These are phyloP conservation scores for Xenus cinereus DNA, from an alignment of 2,113 vertebrate species.

Conservation along the genomic window DNA sequence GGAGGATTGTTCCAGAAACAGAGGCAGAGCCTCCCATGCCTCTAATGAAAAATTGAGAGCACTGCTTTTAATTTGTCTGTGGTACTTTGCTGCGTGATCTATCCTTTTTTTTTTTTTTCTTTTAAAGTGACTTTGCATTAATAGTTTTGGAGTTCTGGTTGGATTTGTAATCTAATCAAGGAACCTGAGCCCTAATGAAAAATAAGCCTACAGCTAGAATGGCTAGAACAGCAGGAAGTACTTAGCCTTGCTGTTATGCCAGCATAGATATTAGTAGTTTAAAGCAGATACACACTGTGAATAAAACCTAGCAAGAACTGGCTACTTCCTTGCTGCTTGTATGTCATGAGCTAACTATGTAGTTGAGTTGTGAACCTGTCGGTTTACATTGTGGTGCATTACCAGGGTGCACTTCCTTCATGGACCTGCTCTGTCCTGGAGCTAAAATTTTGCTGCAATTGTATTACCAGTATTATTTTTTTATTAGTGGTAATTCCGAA, in stretches of 20 bases:
- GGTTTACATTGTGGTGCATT: not conserved
- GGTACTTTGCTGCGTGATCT: not conserved
- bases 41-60: not conserved
- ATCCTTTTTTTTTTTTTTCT: not conserved
- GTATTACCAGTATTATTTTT: not conserved
- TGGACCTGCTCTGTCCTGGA: not conserved
- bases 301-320: too few species aligned
- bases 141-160: not conserved
- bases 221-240: not conserved
- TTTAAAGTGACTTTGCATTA: not conserved
- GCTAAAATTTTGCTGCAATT: not conserved
- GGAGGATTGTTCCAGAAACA: conserved; percentile 20
- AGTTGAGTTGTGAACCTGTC: not conserved
- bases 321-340: too few species aligned
- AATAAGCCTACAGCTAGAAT: not conserved
- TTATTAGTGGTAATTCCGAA: not conserved
- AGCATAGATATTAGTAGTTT: not conserved
- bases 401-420: not conserved
- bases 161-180: conserved; percentile 12
- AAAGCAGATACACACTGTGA: not conserved
- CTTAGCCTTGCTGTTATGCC: not conserved
- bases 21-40: not conserved
- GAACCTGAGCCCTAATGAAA: conserved; percentile 19
- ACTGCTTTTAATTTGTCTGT: not conserved
- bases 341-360: not conserved